Evolutionary conservation across 2,797 vertebrate species (phyloP).

Genomic region (Phataginus tricuspis): DNA sequence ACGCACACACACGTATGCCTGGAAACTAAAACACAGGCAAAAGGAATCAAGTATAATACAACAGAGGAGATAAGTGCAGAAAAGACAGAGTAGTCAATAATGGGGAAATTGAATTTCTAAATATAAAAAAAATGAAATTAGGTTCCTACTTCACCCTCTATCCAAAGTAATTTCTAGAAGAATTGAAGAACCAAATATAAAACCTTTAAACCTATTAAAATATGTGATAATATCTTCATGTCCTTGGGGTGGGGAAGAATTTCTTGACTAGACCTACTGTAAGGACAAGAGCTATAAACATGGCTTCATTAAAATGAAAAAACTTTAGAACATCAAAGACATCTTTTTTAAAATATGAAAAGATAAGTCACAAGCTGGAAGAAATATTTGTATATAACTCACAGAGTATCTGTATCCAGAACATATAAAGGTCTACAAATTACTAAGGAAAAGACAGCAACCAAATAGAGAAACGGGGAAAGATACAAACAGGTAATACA

Average conservation of each 20-base stretch:
- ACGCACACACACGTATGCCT: neutral
- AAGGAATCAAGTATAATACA: neutral
- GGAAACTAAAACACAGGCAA: neutral
- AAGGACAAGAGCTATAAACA: neutral
- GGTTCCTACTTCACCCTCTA: neutral
- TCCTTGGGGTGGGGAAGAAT: neutral
- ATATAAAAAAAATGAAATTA: neutral
- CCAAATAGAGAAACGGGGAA: neutral
- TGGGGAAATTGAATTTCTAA: neutral
- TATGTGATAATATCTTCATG: neutral
- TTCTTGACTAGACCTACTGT: neutral
- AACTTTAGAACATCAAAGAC: neutral
- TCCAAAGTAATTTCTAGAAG: neutral
- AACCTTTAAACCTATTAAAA: slow-evolving; percentile 34
- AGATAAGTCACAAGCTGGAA: neutral
- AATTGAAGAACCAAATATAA: slow-evolving; percentile 39
- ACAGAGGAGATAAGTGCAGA: neutral
- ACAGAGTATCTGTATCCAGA: neutral
- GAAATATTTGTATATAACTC: neutral
- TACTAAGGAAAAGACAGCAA: neutral
- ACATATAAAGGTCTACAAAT: neutral
- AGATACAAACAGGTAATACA: neutral
- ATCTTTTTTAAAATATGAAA: slow-evolving; percentile 16
- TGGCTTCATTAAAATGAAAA: neutral
- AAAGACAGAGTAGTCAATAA: neutral